Percentiles rank a stretch among this genome's conserved stretches.
These are phyloP conservation scores for Notospermus geniculatus DNA, from an alignment of 1,140 invertebrate species.

Conservation along the genomic window DNA sequence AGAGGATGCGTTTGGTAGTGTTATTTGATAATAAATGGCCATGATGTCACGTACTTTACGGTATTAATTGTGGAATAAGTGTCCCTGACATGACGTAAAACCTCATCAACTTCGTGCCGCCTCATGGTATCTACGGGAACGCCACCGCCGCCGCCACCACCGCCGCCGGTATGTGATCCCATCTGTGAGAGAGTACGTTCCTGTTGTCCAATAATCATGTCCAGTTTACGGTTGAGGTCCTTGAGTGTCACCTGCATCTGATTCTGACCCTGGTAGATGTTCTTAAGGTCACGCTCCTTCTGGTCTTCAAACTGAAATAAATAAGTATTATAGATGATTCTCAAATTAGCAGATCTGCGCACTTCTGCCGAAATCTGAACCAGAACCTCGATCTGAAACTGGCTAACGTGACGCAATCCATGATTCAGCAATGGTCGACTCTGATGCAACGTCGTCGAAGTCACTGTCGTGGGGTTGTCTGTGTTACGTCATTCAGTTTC, in stretches of 20 bases:
- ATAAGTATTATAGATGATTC: too few relatives aligned
- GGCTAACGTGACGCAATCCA: too few relatives aligned
- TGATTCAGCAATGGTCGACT: too few relatives aligned
- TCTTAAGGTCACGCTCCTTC: constrained; percentile 81
- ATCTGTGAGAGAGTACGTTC: constrained; percentile 62
- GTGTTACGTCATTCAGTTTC: too few relatives aligned
- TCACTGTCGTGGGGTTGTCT: too few relatives aligned
- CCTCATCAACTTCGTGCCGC: constrained; percentile 80
- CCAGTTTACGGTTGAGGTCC: constrained; percentile 79
- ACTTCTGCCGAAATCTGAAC: too few relatives aligned
- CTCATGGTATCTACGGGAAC: constrained; percentile 38
- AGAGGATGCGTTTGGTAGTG: too few relatives aligned
- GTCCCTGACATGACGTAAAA: constrained; percentile 80
- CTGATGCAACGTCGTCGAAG: too few relatives aligned
- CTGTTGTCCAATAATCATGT: constrained; percentile 84
- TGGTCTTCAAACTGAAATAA: constrained; percentile 78
- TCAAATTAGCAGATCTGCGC: too few relatives aligned
- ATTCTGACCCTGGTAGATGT: constrained; percentile 89
- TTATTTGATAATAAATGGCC: too few relatives aligned
- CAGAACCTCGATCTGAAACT: too few relatives aligned
- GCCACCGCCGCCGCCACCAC: too few relatives aligned
- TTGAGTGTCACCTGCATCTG: constrained; percentile 77
- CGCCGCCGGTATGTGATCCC: constrained; percentile 16
- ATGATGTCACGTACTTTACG: constrained; percentile 63
- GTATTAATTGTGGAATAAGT: constrained; percentile 75